These are phyloP conservation scores for Gymnoscelis rufifasciata DNA, from an alignment of 2,888 invertebrate species.

Conservation along the genomic window DNA sequence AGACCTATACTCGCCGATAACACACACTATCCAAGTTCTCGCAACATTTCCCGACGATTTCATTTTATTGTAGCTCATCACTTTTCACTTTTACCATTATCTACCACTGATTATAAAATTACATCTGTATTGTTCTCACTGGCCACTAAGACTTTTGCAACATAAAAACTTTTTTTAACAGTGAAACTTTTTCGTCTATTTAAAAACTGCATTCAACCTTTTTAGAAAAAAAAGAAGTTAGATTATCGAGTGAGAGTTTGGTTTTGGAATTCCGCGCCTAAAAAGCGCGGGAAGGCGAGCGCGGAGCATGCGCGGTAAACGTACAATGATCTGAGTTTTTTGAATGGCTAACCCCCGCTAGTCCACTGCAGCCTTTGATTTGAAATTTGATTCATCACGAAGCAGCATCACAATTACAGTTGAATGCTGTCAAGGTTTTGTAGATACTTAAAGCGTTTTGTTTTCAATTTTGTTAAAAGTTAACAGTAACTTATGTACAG, in stretches of 20 bases:
- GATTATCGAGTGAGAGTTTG: slow-evolving; percentile 7
- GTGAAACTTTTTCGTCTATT: neutral
- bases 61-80: slow-evolving; percentile 35
- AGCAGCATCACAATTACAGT: slow-evolving; percentile 37
- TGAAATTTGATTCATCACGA: slow-evolving; percentile 18
- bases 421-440: slow-evolving; percentile 27
- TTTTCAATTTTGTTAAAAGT: no score
- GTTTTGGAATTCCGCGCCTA: slow-evolving; percentile 45
- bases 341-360: slow-evolving; percentile 48
- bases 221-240: no score
- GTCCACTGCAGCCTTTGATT: slow-evolving; percentile 50
- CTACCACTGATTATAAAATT: no score
- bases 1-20: slow-evolving; percentile 44
- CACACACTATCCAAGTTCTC: slow-evolving; percentile 28
- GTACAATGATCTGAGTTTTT: slow-evolving; percentile 58
- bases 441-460: no score
- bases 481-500: no score
- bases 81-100: slow-evolving; percentile 5
- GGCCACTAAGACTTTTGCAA: no score
- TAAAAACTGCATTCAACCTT: no score
- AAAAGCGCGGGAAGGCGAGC: slow-evolving; percentile 58
- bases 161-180: neutral
- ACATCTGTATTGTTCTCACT: no score
- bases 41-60: slow-evolving; percentile 22
- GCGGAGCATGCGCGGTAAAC: slow-evolving; percentile 58